phyloP scores from a whole-genome alignment of 2,888 invertebrate species.

The Smittia sp. region DNA sequence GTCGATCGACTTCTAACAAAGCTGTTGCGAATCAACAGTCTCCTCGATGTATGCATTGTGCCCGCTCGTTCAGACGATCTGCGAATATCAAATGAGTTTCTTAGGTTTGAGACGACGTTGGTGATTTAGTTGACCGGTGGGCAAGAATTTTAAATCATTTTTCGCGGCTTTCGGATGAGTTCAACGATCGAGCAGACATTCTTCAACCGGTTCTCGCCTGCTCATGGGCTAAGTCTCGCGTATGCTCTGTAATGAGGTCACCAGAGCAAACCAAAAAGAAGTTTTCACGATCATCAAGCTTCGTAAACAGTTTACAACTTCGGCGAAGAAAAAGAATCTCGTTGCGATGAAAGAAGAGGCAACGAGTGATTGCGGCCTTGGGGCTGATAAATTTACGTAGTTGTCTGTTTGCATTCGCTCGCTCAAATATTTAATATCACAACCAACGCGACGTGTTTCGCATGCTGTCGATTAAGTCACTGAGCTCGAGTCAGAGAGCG shows the following conservation, averaged over 20 bases:
- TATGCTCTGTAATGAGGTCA: not conserved
- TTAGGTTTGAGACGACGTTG: not conserved
- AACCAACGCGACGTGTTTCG: not conserved
- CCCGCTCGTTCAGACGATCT: not conserved
- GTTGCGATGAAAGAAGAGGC: not conserved
- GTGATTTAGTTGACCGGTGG: not conserved
- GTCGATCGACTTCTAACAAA: slow-evolving; percentile 24
- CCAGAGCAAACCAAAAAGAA: not conserved
- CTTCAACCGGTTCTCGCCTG: not conserved
- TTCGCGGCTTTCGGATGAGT: not conserved
- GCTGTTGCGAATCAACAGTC: not conserved
- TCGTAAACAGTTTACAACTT: not conserved
- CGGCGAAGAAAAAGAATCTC: not conserved
- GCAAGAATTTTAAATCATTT: not conserved
- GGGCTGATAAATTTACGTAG: not conserved
- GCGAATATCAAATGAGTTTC: not conserved
- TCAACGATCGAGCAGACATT: not conserved
- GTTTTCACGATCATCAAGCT: not conserved
- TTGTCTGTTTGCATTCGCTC: not conserved
- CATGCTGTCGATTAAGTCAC: not conserved
- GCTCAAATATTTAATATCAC: not conserved
- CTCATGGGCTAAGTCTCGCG: not conserved
- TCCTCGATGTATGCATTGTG: slow-evolving; percentile 26
- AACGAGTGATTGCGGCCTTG: not conserved
- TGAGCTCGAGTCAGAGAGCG: not conserved